Conservation (phyloP, 2,797 vertebrate species). For the Sebastes dallii region DNA sequence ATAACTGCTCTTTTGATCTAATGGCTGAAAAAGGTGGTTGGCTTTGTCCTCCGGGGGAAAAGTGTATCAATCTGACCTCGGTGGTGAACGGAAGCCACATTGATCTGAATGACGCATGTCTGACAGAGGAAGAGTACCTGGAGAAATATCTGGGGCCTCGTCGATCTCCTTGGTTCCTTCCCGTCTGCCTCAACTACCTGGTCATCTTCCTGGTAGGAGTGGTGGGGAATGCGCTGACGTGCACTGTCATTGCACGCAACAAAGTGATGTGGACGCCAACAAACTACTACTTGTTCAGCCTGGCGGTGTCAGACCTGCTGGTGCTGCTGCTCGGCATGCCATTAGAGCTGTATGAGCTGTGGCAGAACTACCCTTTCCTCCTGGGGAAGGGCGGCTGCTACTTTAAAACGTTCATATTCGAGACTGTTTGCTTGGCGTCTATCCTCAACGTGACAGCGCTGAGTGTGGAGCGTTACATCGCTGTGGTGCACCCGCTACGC, state of each 20-base stretch:
- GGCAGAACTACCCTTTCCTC: slow-evolving; percentile 94
- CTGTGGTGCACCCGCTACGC: slow-evolving; percentile 91
- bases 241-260: slow-evolving; percentile 88
- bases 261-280: slow-evolving; percentile 94
- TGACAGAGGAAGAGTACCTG: slow-evolving; percentile 85
- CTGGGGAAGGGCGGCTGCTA: slow-evolving; percentile 88
- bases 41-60: slow-evolving; percentile 50
- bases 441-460: slow-evolving; percentile 93
- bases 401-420: slow-evolving; percentile 92
- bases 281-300: slow-evolving; percentile 95
- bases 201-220: slow-evolving; percentile 90
- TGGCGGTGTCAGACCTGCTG: slow-evolving; percentile 92
- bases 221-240: slow-evolving; percentile 90
- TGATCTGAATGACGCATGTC: slow-evolving; percentile 78
- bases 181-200: slow-evolving; percentile 88
- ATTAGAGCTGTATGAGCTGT: slow-evolving; percentile 93
- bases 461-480: slow-evolving; percentile 93
- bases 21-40: slow-evolving; percentile 13
- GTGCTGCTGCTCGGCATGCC: slow-evolving; percentile 94
- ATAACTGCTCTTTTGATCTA: slow-evolving; percentile 79
- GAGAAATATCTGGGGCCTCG: slow-evolving; percentile 86
- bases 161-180: slow-evolving; percentile 84
- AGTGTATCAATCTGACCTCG: slow-evolving; percentile 78
- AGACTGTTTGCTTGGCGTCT: slow-evolving; percentile 93
- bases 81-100: slow-evolving; percentile 39